A percentile compares a stretch with the other conserved stretches of the same genome.
These are phyloP conservation scores for Hedychridium roseum DNA, from an alignment of 2,888 invertebrate species.

Conservation along the genomic window DNA sequence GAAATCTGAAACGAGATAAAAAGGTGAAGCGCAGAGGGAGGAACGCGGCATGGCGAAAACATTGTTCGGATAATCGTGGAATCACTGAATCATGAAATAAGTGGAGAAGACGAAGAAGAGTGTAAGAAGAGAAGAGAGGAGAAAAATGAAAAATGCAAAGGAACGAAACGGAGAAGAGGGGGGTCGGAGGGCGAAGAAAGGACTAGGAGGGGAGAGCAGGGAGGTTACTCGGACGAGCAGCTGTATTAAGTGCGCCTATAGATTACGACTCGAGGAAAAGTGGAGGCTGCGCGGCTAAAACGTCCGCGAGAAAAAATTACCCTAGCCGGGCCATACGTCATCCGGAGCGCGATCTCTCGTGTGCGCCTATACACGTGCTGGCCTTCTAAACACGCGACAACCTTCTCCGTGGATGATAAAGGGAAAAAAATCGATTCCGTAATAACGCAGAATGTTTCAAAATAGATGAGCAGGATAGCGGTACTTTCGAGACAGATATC, in stretches of 20 bases:
- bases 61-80: too few relatives aligned
- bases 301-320: slow-evolving; percentile 49
- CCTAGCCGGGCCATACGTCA: slow-evolving; percentile 50
- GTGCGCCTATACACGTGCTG: too few relatives aligned
- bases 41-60: slow-evolving; percentile 10
- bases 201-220: slow-evolving; percentile 32
- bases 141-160: slow-evolving; percentile 14
- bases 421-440: too few relatives aligned
- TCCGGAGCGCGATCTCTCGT: slow-evolving; percentile 31
- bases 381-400: too few relatives aligned
- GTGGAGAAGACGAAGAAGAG: background rate
- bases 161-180: slow-evolving; percentile 4
- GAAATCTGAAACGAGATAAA: background rate
- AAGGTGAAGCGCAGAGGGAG: background rate
- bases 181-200: slow-evolving; percentile 8
- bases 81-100: too few relatives aligned
- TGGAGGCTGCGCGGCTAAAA: slow-evolving; percentile 49
- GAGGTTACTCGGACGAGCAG: slow-evolving; percentile 51
- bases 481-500: too few relatives aligned
- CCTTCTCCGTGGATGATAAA: too few relatives aligned
- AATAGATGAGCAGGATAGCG: too few relatives aligned
- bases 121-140: slow-evolving; percentile 3
- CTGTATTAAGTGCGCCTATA: slow-evolving; percentile 63
- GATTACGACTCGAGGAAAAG: slow-evolving; percentile 54
- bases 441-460: too few relatives aligned